phyloP scores from a whole-genome alignment of 2,888 invertebrate genomes.

The Chironomus riparius region DNA sequence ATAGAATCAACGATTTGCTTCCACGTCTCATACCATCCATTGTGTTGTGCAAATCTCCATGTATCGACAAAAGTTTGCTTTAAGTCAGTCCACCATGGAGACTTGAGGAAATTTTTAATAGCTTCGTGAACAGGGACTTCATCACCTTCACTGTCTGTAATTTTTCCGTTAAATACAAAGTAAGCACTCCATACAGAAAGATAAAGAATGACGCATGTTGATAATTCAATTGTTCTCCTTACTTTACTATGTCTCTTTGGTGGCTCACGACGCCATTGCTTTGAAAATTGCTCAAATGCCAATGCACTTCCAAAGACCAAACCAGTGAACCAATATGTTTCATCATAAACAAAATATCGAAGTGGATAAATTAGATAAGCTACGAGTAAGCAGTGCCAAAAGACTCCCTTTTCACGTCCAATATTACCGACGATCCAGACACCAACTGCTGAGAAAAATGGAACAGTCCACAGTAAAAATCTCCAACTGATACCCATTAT shows the following conservation, averaged over 20 bases:
- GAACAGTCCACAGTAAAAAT: constrained; percentile 62
- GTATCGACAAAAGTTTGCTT: constrained; percentile 63
- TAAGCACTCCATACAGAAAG: constrained; percentile 66
- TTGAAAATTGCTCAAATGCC: constrained; percentile 66
- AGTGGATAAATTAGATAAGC: constrained; percentile 59
- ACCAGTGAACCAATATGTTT: constrained; percentile 58
- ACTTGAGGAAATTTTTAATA: constrained; percentile 78
- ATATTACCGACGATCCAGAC: constrained; percentile 87
- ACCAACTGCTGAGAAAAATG: constrained; percentile 64
- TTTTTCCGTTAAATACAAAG: constrained; percentile 78
- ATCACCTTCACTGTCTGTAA: constrained; percentile 77
- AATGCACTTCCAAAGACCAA: constrained; percentile 58
- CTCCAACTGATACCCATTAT: constrained; percentile 61
- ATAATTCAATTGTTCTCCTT: constrained; percentile 52
- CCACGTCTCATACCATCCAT: constrained; percentile 86
- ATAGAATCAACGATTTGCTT: constrained; percentile 74
- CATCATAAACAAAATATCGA: constrained; percentile 64
- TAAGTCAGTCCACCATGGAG: constrained; percentile 80
- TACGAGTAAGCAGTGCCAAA: constrained; percentile 59
- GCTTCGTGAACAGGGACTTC: constrained; percentile 83
- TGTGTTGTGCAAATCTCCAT: constrained; percentile 67
- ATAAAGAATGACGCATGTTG: constrained; percentile 57
- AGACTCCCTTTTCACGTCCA: constrained; percentile 66
- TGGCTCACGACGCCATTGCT: constrained; percentile 66
- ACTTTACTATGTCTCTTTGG: constrained; percentile 40